A percentile compares a stretch with the other conserved stretches of the same genome.
Conservation (phyloP, 2,888 invertebrate species). For the Dryocosmus kuriphilus region DNA sequence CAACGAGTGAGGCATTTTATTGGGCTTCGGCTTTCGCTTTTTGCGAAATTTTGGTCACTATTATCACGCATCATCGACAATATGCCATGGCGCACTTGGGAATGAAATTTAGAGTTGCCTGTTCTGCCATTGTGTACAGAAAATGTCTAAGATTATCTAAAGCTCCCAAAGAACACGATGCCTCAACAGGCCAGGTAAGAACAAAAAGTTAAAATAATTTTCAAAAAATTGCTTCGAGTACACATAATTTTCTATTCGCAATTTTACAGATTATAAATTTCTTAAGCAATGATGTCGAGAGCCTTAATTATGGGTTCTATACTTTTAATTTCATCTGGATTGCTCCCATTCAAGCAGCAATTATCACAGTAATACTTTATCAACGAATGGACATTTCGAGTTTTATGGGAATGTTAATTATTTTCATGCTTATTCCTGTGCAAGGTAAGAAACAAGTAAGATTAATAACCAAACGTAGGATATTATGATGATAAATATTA, state of each 20-base stretch:
- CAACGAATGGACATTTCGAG: not conserved
- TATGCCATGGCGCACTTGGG: too few relatives aligned
- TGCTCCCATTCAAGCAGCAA: conserved; percentile 82
- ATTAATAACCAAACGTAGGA: not conserved
- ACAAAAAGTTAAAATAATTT: not conserved
- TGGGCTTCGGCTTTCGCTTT: conserved; percentile 75
- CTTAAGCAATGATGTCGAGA: conserved; percentile 87
- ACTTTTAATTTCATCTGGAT: conserved; percentile 87
- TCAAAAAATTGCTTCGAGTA: too few relatives aligned
- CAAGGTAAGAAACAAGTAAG: conserved; percentile 76
- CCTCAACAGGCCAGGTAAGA: conserved; percentile 82
- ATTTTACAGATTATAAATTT: conserved; percentile 80
- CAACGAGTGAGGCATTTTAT: too few relatives aligned
- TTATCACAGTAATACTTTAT: conserved; percentile 10
- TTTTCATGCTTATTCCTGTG: conserved; percentile 78
- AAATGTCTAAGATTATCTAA: conserved; percentile 85
- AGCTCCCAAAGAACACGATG: too few relatives aligned
- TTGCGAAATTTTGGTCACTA: conserved; percentile 61
- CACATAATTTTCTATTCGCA: too few relatives aligned
- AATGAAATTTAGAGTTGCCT: conserved; percentile 83
- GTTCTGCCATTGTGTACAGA: conserved; percentile 85
- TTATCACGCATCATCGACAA: conserved; percentile 81
- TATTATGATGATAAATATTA: conserved; percentile 36
- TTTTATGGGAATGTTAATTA: conserved; percentile 77
- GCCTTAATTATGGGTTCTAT: conserved; percentile 85